Evolutionary conservation across 2,888 invertebrate species (phyloP).

Genomic region (Sesia apiformis): DNA sequence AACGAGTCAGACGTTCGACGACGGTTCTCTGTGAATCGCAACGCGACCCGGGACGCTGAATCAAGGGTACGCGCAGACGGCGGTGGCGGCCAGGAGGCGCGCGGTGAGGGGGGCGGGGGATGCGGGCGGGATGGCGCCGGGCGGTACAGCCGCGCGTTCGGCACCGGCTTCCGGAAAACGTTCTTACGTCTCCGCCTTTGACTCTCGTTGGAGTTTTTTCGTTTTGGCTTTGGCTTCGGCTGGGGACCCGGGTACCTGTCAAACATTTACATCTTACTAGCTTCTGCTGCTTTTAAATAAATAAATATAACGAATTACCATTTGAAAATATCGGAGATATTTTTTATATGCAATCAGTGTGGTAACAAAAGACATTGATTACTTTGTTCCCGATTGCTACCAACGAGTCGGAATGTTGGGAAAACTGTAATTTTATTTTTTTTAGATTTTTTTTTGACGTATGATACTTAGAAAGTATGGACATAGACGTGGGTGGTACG

Average conservation of each 20-base stretch:
- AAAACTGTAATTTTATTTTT: too few species aligned
- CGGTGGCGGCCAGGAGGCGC: conserved; percentile 19
- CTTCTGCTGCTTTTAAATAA: too few species aligned
- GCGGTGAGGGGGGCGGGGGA: conserved; percentile 18
- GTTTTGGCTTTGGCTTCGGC: conserved; percentile 8
- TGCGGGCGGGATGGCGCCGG: conserved; percentile 27
- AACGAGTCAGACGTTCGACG: not conserved
- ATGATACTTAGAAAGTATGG: too few species aligned
- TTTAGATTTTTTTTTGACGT: too few species aligned
- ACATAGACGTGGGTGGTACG: too few species aligned
- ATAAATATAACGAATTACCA: too few species aligned
- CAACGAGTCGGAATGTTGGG: not conserved
- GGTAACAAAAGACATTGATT: not conserved
- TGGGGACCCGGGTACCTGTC: conserved; percentile 33
- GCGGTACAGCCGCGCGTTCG: conserved; percentile 51
- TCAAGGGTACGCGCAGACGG: conserved; percentile 23
- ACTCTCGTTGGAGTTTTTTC: conserved; percentile 4
- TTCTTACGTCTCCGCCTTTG: conserved; percentile 13
- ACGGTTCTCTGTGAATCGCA: conserved; percentile 13
- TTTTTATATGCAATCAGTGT: not conserved
- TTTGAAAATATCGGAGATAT: too few species aligned
- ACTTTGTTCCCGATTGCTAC: too few species aligned
- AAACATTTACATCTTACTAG: too few species aligned
- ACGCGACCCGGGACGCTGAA: conserved; percentile 23
- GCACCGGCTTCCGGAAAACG: conserved; percentile 28